Percentiles rank a stretch among this genome's conserved stretches.
Evolutionary conservation across 2,797 vertebrate species (phyloP).

Genomic region (Erpetoichthys calabaricus): DNA sequence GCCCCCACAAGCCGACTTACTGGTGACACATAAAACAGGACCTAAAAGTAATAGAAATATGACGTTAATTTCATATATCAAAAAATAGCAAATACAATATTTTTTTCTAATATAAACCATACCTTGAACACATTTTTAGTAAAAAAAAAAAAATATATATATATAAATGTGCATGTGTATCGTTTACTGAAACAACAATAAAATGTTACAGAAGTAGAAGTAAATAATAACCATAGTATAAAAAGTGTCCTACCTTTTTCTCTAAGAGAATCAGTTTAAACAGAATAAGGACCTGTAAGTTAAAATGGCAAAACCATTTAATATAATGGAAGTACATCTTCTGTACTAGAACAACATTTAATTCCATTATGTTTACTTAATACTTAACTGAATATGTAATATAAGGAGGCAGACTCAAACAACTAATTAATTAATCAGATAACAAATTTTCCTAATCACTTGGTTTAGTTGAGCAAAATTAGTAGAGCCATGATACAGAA

Average conservation of each 20-base stretch:
- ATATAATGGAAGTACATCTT: background rate
- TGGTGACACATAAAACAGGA: slow-evolving; percentile 87
- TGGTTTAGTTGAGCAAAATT: too few relatives aligned
- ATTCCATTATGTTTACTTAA: background rate
- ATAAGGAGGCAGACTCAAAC: background rate
- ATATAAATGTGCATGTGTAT: slow-evolving; percentile 7
- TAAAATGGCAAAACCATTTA: slow-evolving; percentile 7
- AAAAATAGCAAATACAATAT: background rate
- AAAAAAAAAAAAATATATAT: background rate
- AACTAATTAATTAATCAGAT: background rate
- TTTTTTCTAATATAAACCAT: slow-evolving; percentile 1
- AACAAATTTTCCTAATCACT: too few relatives aligned
- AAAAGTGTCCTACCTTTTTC: slow-evolving; percentile 65
- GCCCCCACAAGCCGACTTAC: slow-evolving; percentile 82
- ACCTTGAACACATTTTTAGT: background rate
- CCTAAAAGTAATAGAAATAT: slow-evolving; percentile 40
- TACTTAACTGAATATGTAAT: slow-evolving; percentile 2
- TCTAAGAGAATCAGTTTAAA: slow-evolving; percentile 94
- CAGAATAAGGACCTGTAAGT: slow-evolving; percentile 74
- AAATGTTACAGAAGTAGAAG: too few relatives aligned
- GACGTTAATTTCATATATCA: slow-evolving; percentile 5
- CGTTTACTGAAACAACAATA: background rate
- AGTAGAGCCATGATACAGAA: too few relatives aligned
- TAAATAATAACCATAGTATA: background rate
- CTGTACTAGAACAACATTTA: background rate